These are phyloP conservation scores for Hapalemur alaotrensis DNA, from an alignment of 2,797 vertebrate genomes.

Conservation along the genomic window DNA sequence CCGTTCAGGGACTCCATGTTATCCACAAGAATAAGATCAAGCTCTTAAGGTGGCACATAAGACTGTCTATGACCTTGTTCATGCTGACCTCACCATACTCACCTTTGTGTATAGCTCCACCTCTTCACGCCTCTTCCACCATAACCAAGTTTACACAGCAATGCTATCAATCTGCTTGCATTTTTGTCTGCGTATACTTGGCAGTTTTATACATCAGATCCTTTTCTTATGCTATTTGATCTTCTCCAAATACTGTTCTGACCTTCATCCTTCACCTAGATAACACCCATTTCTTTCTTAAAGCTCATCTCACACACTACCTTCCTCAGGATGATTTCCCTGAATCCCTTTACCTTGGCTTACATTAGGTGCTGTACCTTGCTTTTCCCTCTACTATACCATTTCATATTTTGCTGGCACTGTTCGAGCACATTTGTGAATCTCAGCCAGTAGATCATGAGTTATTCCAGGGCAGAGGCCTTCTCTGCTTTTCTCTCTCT, in stretches of 20 bases:
- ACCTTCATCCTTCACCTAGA: neutral
- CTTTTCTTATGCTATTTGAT: neutral
- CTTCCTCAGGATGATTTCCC: neutral
- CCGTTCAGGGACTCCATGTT: neutral
- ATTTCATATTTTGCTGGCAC: neutral
- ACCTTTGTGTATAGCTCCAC: neutral
- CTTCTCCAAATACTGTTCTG: neutral
- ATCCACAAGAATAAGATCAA: neutral
- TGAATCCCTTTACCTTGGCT: neutral
- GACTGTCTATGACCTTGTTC: neutral
- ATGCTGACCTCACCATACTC: neutral
- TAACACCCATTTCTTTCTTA: neutral
- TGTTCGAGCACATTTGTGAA: neutral
- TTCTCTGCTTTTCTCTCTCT: neutral
- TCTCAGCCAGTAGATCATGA: neutral
- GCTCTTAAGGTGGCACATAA: neutral
- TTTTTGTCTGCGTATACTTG: neutral
- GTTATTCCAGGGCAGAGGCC: neutral
- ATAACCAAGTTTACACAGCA: neutral
- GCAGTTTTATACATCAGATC: neutral
- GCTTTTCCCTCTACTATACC: neutral
- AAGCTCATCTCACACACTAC: neutral
- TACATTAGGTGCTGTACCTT: neutral
- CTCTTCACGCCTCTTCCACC: neutral
- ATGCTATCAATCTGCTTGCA: neutral